phyloP scores from a whole-genome alignment of 64 coral and sea anemone species.

The Platygyra sinensis region DNA sequence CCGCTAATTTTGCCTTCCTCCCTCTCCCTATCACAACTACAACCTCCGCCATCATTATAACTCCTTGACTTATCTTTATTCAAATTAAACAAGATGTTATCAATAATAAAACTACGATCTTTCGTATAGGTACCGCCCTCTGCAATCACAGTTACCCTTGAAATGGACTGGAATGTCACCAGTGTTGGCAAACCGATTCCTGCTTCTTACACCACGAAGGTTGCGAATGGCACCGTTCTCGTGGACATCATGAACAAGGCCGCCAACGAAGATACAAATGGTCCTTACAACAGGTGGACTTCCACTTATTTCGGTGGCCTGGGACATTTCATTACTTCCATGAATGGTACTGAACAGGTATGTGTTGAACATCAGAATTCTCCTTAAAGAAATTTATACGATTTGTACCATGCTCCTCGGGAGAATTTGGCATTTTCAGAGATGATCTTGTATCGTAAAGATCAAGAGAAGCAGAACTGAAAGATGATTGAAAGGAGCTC shows the following conservation, averaged over 20 bases:
- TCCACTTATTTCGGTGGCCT: background rate
- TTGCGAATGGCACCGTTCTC: background rate
- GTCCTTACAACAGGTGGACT: background rate
- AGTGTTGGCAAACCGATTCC: constrained; percentile 15
- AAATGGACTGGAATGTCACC: background rate
- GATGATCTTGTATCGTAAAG: background rate
- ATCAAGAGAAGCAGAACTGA: too few species aligned
- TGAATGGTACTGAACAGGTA: too few species aligned
- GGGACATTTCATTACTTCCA: background rate
- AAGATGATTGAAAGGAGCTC: too few species aligned
- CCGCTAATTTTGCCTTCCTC: too few species aligned
- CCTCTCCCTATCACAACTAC: too few species aligned
- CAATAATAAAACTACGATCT: background rate
- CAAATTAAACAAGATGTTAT: too few species aligned
- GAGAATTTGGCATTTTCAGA: background rate
- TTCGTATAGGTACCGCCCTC: background rate
- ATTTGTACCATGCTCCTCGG: background rate
- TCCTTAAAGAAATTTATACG: background rate
- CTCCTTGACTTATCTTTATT: too few species aligned
- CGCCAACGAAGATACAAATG: background rate
- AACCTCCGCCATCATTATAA: too few species aligned
- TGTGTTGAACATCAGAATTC: background rate
- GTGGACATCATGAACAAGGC: constrained; percentile 13
- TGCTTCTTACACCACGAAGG: background rate
- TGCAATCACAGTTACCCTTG: constrained; percentile 27